Evolutionary conservation across 1,140 invertebrate genomes (phyloP).

Genomic region (Meloidogyne floridensis): DNA sequence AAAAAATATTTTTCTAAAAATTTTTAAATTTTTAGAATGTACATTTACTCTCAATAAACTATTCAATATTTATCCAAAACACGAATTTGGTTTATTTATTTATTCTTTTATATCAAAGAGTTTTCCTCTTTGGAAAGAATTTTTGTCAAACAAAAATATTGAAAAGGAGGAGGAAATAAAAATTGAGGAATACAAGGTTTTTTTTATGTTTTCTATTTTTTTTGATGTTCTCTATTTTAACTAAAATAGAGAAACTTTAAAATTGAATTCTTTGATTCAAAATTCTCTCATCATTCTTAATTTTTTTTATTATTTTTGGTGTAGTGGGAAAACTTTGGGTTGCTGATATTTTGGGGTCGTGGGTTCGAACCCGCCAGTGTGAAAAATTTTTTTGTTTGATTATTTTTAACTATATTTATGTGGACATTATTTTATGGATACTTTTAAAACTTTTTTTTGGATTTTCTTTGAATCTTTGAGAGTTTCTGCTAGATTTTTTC

Average conservation of each 20-base stretch:
- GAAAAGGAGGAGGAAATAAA: not conserved
- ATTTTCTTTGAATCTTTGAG: not conserved
- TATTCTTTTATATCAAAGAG: slow-evolving; percentile 12
- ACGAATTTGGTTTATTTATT: slow-evolving; percentile 19
- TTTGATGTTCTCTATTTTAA: too few species aligned
- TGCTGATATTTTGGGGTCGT: too few species aligned
- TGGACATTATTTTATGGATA: too few species aligned
- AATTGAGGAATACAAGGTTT: not conserved
- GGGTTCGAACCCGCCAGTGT: too few species aligned
- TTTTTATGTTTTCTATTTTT: not conserved
- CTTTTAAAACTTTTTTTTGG: not conserved
- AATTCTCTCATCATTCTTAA: too few species aligned
- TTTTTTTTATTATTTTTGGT: too few species aligned
- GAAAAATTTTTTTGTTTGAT: too few species aligned
- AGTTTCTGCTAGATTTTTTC: too few species aligned
- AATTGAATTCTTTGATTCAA: too few species aligned
- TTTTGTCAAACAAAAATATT: not conserved
- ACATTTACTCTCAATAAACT: slow-evolving; percentile 11
- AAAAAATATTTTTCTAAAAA: not conserved
- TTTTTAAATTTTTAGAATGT: slow-evolving; percentile 28
- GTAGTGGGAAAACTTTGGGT: too few species aligned
- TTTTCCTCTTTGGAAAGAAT: slow-evolving; percentile 35
- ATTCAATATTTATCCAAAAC: slow-evolving; percentile 24
- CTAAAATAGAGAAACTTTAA: too few species aligned
- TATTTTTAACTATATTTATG: too few species aligned